These are phyloP conservation scores for Leptatherina wallacei DNA, from an alignment of 2,797 vertebrate species.

Conservation along the genomic window DNA sequence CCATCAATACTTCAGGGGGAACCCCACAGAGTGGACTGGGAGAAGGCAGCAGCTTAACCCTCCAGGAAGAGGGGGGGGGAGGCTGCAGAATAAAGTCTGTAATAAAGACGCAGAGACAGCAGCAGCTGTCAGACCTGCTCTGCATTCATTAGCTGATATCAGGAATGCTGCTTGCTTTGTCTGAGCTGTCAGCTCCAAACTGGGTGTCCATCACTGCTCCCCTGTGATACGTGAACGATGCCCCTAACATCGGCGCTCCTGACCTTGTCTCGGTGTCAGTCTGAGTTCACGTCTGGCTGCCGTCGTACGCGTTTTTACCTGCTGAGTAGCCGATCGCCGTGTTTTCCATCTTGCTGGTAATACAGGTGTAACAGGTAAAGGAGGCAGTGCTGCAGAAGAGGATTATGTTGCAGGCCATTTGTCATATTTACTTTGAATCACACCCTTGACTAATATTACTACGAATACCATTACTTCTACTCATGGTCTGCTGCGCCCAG, in stretches of 20 bases:
- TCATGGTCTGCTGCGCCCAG: not conserved
- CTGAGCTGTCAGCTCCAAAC: constrained; percentile 57
- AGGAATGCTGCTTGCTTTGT: constrained; percentile 64
- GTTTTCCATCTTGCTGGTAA: not conserved
- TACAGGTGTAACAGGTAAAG: constrained; percentile 23
- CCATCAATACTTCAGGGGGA: not conserved
- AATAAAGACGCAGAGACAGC: constrained; percentile 17
- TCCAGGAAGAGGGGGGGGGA: constrained; percentile 8
- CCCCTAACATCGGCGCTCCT: not conserved
- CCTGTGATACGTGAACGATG: constrained; percentile 45
- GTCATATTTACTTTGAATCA: not conserved
- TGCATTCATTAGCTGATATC: constrained; percentile 34
- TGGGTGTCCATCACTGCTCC: constrained; percentile 54
- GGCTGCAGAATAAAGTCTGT: constrained; percentile 21
- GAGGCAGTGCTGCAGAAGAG: constrained; percentile 1
- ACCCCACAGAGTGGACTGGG: constrained; percentile 6
- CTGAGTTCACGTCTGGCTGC: constrained; percentile 44
- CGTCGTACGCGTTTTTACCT: not conserved
- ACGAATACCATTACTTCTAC: not conserved
- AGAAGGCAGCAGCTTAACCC: constrained; percentile 5
- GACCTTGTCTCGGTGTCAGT: constrained; percentile 50
- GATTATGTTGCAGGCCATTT: constrained; percentile 9
- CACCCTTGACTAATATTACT: not conserved
- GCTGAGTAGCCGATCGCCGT: not conserved
- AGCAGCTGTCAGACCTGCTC: constrained; percentile 9